Base-by-base conservation (phyloP, 1,140 invertebrate genomes). In the Propsilocerus akamusi region DNA sequence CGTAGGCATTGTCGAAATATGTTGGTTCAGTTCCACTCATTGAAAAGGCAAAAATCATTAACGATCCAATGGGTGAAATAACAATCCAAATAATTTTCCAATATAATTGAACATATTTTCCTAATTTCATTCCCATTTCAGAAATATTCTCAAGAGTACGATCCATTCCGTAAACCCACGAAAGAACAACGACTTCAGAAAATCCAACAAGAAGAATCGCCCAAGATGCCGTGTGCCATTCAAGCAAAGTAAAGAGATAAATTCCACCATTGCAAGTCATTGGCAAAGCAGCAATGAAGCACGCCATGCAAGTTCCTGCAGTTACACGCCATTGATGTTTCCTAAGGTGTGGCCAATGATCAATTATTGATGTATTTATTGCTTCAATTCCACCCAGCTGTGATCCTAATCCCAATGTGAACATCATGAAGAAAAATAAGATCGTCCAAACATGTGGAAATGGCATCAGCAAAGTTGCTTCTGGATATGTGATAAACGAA, bases 151-250 rank as follows among this genome's bases (percentile, higher is more conserved):
- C 59, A 46, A 78, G 60, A 24, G 75, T 74, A 52, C 68, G 64
- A 46, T 68, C 68, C 49, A 72, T 73, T 4, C 83, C 84, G 62
- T 87, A 87, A 17, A 78, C 73, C 79, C 81, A 86, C 8, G 74
- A 70, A 1, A 84, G 72, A 7, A 76, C 68, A 6, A 72, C 64
- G 20, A 80, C 51, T 72, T 89, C 83, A 22, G 72, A 71, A 25
- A 82, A 60, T 26, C 82, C 84, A 58, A 87, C 81, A 28, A 86
- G 67, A 53, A 87, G 70, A 49, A 86, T 80, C 7, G 82, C 82
- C 76, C 81, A 87, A n/a, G 82, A 83, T 25, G 84, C 83, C 1
- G 83, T 83, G 60, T 88, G 85, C 69, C 80, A 82, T 60, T 88
- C 85, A 64, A 88, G 72, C 48, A 87, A 58, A 26, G 82, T 81